A percentile compares a stretch with the other conserved stretches of the same genome.
These are phyloP conservation scores for Sebastes ruberrimus DNA, from an alignment of 2,797 vertebrate genomes.

Conservation along the genomic window DNA sequence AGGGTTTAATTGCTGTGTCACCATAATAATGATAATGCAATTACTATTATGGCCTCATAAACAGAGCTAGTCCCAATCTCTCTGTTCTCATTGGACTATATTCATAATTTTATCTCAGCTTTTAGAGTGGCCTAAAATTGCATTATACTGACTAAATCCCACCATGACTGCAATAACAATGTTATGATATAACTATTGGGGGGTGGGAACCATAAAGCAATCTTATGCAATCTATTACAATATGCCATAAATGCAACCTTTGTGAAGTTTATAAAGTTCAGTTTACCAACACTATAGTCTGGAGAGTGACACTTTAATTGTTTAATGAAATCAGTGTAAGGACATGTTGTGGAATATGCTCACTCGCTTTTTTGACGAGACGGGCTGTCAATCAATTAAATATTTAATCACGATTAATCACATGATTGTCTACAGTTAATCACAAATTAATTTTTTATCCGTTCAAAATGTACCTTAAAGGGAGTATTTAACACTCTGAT, in stretches of 20 bases:
- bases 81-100: slow-evolving; percentile 20
- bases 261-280: not conserved
- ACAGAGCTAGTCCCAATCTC: slow-evolving; percentile 31
- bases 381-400: no score
- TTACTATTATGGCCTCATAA: slow-evolving; percentile 62
- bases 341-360: not conserved
- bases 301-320: not conserved
- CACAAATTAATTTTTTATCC: no score
- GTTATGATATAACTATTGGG: not conserved
- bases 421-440: no score
- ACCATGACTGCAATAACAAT: not conserved
- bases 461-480: no score
- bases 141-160: not conserved
- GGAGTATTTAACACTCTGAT: no score
- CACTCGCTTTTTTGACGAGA: not conserved
- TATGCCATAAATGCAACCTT: slow-evolving; percentile 4
- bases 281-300: not conserved
- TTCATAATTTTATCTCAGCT: slow-evolving; percentile 20
- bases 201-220: not conserved
- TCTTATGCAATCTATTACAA: not conserved
- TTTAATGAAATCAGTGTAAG: not conserved
- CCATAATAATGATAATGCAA: slow-evolving; percentile 67
- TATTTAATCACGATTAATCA: no score
- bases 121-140: slow-evolving; percentile 4
- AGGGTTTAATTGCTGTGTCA: slow-evolving; percentile 69